phyloP scores from a whole-genome alignment of 2,113 vertebrate genomes.

The Cepphus grylle region DNA sequence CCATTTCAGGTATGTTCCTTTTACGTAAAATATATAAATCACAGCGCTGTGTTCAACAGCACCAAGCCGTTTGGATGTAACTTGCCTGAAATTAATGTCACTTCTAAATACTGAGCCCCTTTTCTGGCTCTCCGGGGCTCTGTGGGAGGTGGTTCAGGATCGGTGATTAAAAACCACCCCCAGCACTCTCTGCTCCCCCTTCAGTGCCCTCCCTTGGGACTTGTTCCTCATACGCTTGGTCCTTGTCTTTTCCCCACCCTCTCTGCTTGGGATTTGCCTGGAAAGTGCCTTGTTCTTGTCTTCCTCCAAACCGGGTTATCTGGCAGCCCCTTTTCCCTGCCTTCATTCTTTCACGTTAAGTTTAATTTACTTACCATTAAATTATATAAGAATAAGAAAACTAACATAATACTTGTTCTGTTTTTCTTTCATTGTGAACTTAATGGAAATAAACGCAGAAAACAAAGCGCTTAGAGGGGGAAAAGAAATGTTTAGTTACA shows the following conservation, averaged over 20 bases:
- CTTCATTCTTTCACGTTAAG: neutral
- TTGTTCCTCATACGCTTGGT: neutral
- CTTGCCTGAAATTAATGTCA: neutral
- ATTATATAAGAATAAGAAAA: neutral
- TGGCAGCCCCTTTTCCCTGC: neutral
- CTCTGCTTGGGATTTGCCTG: neutral
- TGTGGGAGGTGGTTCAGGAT: neutral
- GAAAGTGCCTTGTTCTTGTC: neutral
- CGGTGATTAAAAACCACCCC: neutral
- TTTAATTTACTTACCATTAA: neutral
- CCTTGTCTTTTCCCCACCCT: neutral
- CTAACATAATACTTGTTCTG: neutral
- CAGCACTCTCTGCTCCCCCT: neutral
- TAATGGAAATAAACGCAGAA: neutral
- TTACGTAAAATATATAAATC: neutral
- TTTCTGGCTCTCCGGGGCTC: neutral
- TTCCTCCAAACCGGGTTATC: neutral
- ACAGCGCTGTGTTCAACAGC: neutral
- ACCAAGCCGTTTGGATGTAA: neutral
- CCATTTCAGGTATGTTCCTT: conserved; percentile 87
- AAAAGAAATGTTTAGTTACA: neutral
- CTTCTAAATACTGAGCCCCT: neutral
- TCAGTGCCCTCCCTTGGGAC: neutral
- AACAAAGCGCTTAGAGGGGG: neutral
- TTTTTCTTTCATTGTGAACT: neutral